Evolutionary conservation across 2,797 vertebrate species (phyloP).

Genomic region (Cyclura pinguis): DNA sequence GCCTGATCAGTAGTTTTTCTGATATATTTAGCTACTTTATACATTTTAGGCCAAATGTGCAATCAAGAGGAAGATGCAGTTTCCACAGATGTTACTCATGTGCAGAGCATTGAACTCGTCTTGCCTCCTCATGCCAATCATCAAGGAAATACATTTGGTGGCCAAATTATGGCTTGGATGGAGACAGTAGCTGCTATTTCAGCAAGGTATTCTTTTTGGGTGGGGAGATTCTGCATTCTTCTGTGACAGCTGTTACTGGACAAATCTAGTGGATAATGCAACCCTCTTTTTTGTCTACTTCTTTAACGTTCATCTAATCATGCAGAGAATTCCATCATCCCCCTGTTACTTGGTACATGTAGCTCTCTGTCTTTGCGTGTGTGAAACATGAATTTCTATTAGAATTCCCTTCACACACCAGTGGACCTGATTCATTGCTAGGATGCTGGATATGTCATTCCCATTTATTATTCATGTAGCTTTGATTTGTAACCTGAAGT

Average conservation of each 20-base stretch:
- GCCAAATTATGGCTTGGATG: conserved; percentile 88
- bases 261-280: conserved; percentile 9
- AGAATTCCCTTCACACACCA: conserved; percentile 60
- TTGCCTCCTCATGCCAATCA: conserved; percentile 84
- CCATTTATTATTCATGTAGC: conserved; percentile 69
- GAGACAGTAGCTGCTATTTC: conserved; percentile 82
- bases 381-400: conserved; percentile 55
- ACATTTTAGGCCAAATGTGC: conserved; percentile 62
- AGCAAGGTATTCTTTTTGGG: conserved; percentile 76
- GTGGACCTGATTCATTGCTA: conserved; percentile 69
- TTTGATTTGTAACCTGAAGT: conserved; percentile 64
- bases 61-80: conserved; percentile 61
- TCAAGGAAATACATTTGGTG: conserved; percentile 85
- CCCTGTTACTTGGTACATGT: conserved; percentile 11
- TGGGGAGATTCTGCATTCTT: neutral
- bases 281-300: neutral
- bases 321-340: conserved; percentile 27
- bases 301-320: conserved; percentile 37
- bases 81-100: conserved; percentile 71
- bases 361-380: conserved; percentile 30
- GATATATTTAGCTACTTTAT: conserved; percentile 19
- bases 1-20: neutral
- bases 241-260: neutral
- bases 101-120: conserved; percentile 84
- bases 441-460: conserved; percentile 45